Evolutionary conservation across 2,797 vertebrate species (phyloP), one percentile per base, ranked within the genome.

Genomic region (Odontamblyopus rebecca): DNA sequence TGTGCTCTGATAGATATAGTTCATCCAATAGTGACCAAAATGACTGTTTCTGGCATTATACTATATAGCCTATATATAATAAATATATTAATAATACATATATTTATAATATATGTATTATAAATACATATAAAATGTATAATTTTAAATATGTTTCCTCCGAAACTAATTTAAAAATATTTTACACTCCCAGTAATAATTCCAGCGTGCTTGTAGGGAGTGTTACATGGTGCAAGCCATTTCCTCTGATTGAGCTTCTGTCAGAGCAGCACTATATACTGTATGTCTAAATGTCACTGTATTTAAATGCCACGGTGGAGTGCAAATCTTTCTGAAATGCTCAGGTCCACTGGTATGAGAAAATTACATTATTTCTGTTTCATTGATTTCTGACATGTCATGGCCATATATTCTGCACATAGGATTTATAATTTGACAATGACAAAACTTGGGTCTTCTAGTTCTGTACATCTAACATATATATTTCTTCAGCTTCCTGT

Each of bases 251-350:
- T 23, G 9, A 32, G 26, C 19, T 51, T 41, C 5, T 56, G 53
- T 0, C 1, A 7, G 1, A 0, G 6, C 11, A 69, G 15, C 51
- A 50, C 44, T 9, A 7, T 70, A 56, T 12, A 6, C 23, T 51
- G 68, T 61, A 38, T n/a, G 13, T 41, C 38, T 63, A 19, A 68
- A 68, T 77, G 35, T 71, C 61, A 71, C 29, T 56, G 59, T 23
- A 70, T 62, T 70, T 44, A 61, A 38, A 65, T 59, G 38, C 64
- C 2, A 16, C 23, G 53, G 6, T 48, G 16, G 12, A 44, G 3
- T 27, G 27, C n/a, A 50, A 18, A 66, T 73, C 16, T 44, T 64
- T 53, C 71, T 57, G 18, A 67, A 57, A 59, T 7, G 7, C 60
- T 56, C 30, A 29, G 35, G 38, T 72, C 59, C 30, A 61, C 32